Base-by-base conservation (phyloP, 2,113 vertebrate genomes). In the Oceanodroma tethys region DNA sequence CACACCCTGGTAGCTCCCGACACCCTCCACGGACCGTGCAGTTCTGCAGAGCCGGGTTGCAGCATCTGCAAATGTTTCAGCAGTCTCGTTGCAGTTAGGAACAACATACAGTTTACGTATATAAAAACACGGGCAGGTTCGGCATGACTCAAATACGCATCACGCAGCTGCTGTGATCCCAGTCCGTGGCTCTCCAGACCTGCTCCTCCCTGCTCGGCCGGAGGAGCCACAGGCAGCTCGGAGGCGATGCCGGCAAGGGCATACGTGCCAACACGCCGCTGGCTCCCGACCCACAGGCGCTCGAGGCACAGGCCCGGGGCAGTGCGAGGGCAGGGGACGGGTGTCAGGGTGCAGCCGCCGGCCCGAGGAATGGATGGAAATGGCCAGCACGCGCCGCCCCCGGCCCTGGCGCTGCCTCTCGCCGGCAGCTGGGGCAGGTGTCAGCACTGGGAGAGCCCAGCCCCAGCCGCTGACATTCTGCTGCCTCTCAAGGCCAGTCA, bases 401-500 rank as follows among this genome's bases (percentile, higher is more conserved):
- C 65, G 11, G 55, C 58, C 78, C 66, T 30, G 26, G 89, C 26
- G 6, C 80, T 80, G 94, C 73, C 84, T 60, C 76, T 88, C 10
- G 5, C 48, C 3, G 9, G 73, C 73, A 50, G 85, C 86, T 3
- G 4, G 95, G 95, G 95, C 96, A 91, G 88, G 76, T 78, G 95
- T 97, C 97, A 93, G 88, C 3, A 14, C 40, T 8, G 86, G 95
- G 58, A 96, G 92, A 85, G 86, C 83, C 88, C 80, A 48, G 94
- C 82, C 32, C 0, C 9, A 34, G 88, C 83, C 34, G 55, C 78
- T 95, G 96, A 95, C 97, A 93, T 97, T 94, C 96, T 68, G 91
- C 93, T 97, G 91, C 97, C 95, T 96, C 95, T 95, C 95, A 98
- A 97, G 97, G 97, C 94, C 96, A 81, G 94, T 93, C 95, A 96